A percentile compares a stretch with the other conserved stretches of the same genome.
These are phyloP conservation scores for Sebastes itinus DNA, from an alignment of 2,797 vertebrate genomes.

Conservation along the genomic window DNA sequence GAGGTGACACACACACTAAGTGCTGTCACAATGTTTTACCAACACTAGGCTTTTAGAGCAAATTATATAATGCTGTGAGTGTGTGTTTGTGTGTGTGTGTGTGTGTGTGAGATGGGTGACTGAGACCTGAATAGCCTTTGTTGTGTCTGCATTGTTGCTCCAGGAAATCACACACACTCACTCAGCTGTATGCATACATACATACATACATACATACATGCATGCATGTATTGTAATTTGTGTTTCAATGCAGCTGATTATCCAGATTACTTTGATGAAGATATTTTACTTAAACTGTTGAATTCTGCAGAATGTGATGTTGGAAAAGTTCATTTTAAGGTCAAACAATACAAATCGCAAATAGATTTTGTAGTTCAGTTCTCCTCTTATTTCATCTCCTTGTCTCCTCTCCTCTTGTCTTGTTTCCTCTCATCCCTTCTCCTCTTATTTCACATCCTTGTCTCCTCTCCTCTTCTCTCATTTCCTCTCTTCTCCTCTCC, in stretches of 20 bases:
- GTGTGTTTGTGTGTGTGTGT: background rate
- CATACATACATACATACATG: background rate
- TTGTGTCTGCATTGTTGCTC: background rate
- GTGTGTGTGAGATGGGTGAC: background rate
- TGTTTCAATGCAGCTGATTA: background rate
- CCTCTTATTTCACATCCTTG: too few relatives aligned
- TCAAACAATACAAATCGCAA: too few relatives aligned
- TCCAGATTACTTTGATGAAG: background rate
- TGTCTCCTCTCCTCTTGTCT: background rate
- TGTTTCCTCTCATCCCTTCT: background rate
- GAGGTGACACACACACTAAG: slow-evolving; percentile 18
- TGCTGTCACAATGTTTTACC: slow-evolving; percentile 18
- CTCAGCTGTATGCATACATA: background rate
- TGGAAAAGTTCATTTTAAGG: too few relatives aligned
- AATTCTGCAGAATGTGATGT: too few relatives aligned
- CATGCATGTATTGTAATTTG: background rate
- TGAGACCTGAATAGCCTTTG: background rate
- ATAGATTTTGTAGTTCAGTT: too few relatives aligned
- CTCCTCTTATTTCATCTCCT: too few relatives aligned
- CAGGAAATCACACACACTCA: background rate
- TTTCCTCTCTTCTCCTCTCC: background rate
- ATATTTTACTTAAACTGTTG: background rate
- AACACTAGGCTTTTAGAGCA: slow-evolving; percentile 37
- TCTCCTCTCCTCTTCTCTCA: background rate
- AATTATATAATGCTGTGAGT: slow-evolving; percentile 19